Conservation (phyloP, 1,140 invertebrate species). For the Zelostemma sp. region DNA sequence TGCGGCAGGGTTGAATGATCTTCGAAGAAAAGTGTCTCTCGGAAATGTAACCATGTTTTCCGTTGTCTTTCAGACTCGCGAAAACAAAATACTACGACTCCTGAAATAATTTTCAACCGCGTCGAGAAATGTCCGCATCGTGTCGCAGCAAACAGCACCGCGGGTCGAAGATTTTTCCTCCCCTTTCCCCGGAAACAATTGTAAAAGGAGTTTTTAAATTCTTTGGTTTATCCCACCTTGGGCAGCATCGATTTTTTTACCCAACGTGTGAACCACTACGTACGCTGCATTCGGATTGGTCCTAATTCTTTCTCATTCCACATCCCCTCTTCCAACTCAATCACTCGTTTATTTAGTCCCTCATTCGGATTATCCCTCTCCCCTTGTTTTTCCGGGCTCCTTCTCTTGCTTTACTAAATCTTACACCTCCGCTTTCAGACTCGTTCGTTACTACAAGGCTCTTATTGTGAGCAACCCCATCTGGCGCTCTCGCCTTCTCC, state of each 20-base stretch:
- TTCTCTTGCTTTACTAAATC: constrained; percentile 4
- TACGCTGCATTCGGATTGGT: constrained; percentile 7
- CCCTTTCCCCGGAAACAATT: not conserved
- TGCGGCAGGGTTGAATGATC: not conserved
- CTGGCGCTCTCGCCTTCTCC: constrained; percentile 14
- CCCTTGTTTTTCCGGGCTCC: constrained; percentile 5
- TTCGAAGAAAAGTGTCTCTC: not conserved
- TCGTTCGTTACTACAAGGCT: constrained; percentile 11
- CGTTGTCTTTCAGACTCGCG: too few relatives aligned
- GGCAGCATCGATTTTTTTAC: not conserved
- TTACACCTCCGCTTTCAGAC: constrained; percentile 12
- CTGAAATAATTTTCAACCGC: not conserved
- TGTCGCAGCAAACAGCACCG: not conserved
- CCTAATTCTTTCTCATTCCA: not conserved
- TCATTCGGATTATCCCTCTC: constrained; percentile 18
- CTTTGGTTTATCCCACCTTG: not conserved
- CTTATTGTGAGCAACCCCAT: constrained; percentile 1
- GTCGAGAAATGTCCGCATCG: not conserved
- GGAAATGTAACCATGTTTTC: not conserved
- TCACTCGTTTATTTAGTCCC: constrained; percentile 11
- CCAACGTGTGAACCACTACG: not conserved
- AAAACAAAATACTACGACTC: not conserved
- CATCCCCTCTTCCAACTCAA: constrained; percentile 1
- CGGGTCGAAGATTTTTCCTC: not conserved
- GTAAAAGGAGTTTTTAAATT: not conserved